A percentile compares a stretch with the other conserved stretches of the same genome.
These are phyloP conservation scores for Thamnaconus septentrionalis DNA, from an alignment of 2,113 vertebrate genomes.

Conservation along the genomic window DNA sequence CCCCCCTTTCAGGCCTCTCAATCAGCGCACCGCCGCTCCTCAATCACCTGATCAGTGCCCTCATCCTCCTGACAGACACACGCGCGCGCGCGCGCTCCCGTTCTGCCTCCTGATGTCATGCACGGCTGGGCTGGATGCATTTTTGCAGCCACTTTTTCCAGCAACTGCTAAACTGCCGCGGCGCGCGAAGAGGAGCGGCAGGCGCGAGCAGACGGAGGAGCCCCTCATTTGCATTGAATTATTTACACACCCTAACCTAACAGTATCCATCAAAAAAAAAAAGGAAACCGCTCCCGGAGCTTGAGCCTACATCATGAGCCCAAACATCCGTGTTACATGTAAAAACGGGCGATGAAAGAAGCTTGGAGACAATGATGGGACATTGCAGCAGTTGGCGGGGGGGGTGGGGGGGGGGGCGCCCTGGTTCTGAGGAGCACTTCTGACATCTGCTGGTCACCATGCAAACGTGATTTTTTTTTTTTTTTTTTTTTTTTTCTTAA, in stretches of 20 bases:
- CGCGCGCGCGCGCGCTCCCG: too few relatives aligned
- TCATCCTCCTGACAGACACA: constrained; percentile 1
- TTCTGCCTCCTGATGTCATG: constrained; percentile 28
- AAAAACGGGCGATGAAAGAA: constrained; percentile 37
- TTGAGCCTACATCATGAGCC: constrained; percentile 7
- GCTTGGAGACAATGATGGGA: constrained; percentile 34
- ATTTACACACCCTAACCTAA: constrained; percentile 25
- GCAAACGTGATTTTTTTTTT: constrained; percentile 17
- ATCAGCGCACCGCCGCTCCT: background rate
- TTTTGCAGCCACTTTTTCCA: constrained; percentile 22
- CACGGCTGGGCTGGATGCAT: constrained; percentile 37
- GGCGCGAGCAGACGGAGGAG: background rate
- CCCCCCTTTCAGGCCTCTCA: constrained; percentile 1
- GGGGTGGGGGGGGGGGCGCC: constrained; percentile 6
- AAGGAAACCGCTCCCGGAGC: background rate
- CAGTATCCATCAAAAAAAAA: constrained; percentile 1
- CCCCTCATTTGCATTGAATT: constrained; percentile 12
- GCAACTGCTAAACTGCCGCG: constrained; percentile 20
- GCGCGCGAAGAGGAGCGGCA: background rate
- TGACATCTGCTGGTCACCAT: constrained; percentile 72
- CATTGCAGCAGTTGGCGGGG: constrained; percentile 7
- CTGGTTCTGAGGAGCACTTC: constrained; percentile 66
- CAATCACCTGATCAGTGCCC: constrained; percentile 26
- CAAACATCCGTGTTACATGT: constrained; percentile 47
- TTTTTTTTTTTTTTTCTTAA: background rate